Conservation (phyloP, 2,113 vertebrate species). For the Etheostoma spectabile region DNA sequence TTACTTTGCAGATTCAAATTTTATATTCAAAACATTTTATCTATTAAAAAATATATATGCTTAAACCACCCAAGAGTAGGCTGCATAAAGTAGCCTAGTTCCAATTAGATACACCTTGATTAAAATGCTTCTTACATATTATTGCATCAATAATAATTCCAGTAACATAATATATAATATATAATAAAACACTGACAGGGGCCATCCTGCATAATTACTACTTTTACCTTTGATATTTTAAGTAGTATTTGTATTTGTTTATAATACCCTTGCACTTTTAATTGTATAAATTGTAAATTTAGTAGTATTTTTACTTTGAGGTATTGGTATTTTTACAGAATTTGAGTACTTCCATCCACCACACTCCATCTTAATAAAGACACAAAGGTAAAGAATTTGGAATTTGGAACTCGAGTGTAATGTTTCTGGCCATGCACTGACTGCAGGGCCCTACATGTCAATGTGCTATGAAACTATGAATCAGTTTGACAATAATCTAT, state of each 20-base stretch:
- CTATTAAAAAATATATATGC: neutral
- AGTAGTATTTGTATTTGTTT: neutral
- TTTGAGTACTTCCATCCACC: neutral
- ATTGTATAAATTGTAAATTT: neutral
- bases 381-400: neutral
- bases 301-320: neutral
- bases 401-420: neutral
- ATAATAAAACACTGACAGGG: no score
- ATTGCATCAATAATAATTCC: neutral
- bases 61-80: neutral
- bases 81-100: no score
- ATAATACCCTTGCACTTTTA: neutral
- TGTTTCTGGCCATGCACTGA: constrained; percentile 21
- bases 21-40: neutral
- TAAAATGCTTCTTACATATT: neutral
- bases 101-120: neutral
- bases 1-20: neutral
- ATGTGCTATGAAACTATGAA: constrained; percentile 34
- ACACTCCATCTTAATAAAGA: neutral
- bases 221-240: no score
- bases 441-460: neutral
- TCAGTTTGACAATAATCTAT: constrained; percentile 53
- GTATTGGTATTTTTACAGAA: neutral
- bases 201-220: neutral
- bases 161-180: no score